Evolutionary conservation across 2,113 vertebrate genomes (phyloP).

Genomic region (Xenotilapia longispinis): DNA sequence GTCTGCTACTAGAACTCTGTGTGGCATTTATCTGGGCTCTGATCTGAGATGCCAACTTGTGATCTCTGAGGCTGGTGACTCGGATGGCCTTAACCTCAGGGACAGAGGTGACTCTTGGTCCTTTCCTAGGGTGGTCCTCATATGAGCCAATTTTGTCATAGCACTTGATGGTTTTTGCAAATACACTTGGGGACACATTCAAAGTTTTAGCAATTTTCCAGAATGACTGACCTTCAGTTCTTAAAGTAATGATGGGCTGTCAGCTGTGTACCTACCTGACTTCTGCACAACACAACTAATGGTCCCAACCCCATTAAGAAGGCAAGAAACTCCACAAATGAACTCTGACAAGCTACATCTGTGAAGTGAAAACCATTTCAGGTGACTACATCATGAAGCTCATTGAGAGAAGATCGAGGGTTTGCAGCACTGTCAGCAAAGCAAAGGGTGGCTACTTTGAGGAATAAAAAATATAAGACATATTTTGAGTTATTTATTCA

Average conservation of each 20-base stretch:
- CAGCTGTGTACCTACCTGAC: neutral
- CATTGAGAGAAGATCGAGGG: neutral
- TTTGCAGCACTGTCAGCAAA: neutral
- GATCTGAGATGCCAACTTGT: neutral
- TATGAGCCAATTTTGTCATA: neutral
- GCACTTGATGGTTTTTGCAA: neutral
- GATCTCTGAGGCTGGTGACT: neutral
- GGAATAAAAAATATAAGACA: neutral
- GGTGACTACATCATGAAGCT: neutral
- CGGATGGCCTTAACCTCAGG: neutral
- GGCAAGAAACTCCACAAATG: neutral
- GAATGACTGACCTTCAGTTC: neutral
- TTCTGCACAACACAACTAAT: neutral
- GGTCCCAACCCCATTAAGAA: accelerated
- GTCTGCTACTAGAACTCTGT: neutral
- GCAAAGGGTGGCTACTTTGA: neutral
- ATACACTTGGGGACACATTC: neutral
- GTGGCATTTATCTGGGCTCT: neutral
- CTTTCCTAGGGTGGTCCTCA: neutral
- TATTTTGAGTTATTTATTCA: neutral
- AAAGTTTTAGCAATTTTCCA: neutral
- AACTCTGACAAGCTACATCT: neutral
- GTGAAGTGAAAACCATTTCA: neutral
- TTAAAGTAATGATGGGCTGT: neutral
- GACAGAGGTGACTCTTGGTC: neutral